Percentiles rank a stretch among this genome's conserved stretches.
These are phyloP conservation scores for Platycheirus rosarum DNA, from an alignment of 2,888 invertebrate genomes.

Conservation along the genomic window DNA sequence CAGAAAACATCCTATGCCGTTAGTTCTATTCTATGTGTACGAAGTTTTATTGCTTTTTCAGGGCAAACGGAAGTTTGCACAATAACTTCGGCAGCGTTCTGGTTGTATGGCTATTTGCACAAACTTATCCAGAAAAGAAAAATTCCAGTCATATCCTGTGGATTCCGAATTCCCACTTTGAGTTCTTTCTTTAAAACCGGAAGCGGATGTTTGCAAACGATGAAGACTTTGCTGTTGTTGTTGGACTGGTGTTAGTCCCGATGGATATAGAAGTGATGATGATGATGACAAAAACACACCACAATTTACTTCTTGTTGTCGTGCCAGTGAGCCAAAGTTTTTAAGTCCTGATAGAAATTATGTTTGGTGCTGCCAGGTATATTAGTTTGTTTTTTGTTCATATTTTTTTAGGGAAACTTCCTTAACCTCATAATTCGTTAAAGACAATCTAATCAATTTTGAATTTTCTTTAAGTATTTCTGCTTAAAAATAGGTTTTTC, in stretches of 20 bases:
- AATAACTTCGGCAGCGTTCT: slow-evolving; percentile 65
- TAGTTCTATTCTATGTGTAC: slow-evolving; percentile 43
- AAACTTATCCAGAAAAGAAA: slow-evolving; percentile 59
- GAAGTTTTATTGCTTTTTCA: slow-evolving; percentile 68
- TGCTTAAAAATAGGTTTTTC: too few species aligned
- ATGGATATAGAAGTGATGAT: slow-evolving; percentile 27
- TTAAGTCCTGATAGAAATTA: not conserved
- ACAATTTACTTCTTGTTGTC: slow-evolving; percentile 22
- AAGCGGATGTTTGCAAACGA: slow-evolving; percentile 68
- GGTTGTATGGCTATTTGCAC: slow-evolving; percentile 55
- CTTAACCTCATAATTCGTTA: too few species aligned
- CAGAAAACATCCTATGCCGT: slow-evolving; percentile 54
- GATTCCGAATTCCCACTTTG: slow-evolving; percentile 39
- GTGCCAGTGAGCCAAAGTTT: not conserved
- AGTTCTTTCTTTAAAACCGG: slow-evolving; percentile 57
- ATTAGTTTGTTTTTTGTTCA: too few species aligned
- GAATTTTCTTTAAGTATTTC: too few species aligned
- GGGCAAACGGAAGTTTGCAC: slow-evolving; percentile 67
- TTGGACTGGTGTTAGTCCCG: not conserved
- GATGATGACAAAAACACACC: slow-evolving; percentile 46
- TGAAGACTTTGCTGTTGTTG: slow-evolving; percentile 43
- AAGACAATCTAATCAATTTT: too few species aligned
- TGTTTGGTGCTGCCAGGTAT: not conserved
- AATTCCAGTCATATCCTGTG: slow-evolving; percentile 60
- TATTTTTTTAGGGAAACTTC: too few species aligned